Evolutionary conservation across 1,140 invertebrate species (phyloP).

Genomic region (Melipona quadrifasciata): DNA sequence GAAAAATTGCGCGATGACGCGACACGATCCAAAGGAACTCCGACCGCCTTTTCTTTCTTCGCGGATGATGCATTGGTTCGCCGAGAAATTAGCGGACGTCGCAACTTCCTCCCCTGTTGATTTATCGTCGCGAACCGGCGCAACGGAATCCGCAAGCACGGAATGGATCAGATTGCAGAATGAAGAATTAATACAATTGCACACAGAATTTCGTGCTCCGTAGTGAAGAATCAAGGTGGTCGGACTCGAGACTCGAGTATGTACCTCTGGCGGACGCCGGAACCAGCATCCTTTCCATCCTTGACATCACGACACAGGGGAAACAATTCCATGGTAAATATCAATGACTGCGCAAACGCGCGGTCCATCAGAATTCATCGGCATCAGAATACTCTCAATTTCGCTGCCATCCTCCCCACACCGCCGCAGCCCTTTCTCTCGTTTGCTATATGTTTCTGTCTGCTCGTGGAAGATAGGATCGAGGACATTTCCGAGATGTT

Average conservation of each 20-base stretch:
- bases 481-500: constrained; percentile 53
- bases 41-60: background rate
- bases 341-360: constrained; percentile 13
- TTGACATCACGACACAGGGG: background rate
- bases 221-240: background rate
- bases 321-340: constrained; percentile 9
- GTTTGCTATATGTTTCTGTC: background rate
- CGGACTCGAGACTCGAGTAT: background rate
- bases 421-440: too few species aligned
- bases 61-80: constrained; percentile 10
- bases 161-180: background rate
- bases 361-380: constrained; percentile 1
- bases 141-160: background rate
- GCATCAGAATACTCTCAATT: background rate
- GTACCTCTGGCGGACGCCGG: too few species aligned
- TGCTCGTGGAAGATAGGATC: constrained; percentile 32
- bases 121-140: background rate
- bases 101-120: background rate
- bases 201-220: too few species aligned
- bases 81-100: background rate
- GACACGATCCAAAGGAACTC: background rate
- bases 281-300: background rate
- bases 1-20: constrained; percentile 52
- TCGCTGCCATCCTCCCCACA: background rate
- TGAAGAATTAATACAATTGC: background rate